Conservation (phyloP, 2,888 invertebrate genomes). For the Tenthredo notha region DNA sequence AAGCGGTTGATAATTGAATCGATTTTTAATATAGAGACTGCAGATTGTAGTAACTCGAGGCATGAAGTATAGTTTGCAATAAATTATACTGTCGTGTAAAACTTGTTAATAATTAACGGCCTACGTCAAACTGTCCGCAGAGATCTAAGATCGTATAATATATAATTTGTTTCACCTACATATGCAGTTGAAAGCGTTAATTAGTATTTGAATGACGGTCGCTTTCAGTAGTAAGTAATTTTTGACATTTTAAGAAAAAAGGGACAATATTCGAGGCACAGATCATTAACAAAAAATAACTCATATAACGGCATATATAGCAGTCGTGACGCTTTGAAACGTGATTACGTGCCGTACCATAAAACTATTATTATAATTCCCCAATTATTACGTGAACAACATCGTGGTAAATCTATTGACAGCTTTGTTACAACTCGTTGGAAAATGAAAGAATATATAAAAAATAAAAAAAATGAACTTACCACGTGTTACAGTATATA, state of each 20-base stretch:
- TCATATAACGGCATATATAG: slow-evolving; percentile 12
- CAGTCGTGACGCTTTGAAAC: slow-evolving; percentile 31
- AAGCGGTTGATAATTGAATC: slow-evolving; percentile 7
- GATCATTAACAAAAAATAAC: background rate
- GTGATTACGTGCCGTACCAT: slow-evolving; percentile 29
- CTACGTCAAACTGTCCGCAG: background rate
- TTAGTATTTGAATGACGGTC: background rate
- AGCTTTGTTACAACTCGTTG: background rate
- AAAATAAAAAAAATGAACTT: background rate
- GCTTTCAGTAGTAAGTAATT: background rate
- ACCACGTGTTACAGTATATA: background rate
- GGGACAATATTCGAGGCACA: background rate
- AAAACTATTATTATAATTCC: background rate
- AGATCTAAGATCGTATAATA: background rate
- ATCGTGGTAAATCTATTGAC: slow-evolving; percentile 9
- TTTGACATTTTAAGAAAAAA: slow-evolving; percentile 4
- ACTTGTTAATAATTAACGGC: slow-evolving; percentile 10
- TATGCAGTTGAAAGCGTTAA: background rate
- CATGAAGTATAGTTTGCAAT: background rate
- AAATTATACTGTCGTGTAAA: background rate
- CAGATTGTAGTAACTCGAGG: background rate
- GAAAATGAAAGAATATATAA: background rate
- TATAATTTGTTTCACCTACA: slow-evolving; percentile 11
- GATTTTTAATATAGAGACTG: background rate
- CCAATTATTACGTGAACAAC: slow-evolving; percentile 8